phyloP scores from a whole-genome alignment of 2,113 vertebrate genomes.

The Gorsachius goisagi region DNA sequence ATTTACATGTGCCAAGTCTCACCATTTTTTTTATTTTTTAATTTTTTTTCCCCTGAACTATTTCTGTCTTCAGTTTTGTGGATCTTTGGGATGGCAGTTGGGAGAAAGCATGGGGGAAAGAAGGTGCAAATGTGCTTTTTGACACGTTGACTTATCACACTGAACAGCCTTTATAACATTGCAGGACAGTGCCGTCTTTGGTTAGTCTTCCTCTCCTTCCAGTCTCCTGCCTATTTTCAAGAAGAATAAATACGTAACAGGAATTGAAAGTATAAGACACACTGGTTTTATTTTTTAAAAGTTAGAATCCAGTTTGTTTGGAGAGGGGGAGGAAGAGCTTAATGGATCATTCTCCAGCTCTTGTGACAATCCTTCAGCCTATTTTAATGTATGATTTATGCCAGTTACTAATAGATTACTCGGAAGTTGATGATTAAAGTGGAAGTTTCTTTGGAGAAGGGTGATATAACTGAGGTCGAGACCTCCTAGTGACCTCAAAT shows the following conservation, averaged over 20 bases:
- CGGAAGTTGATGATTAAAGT: constrained; percentile 63
- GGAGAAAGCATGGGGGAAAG: neutral
- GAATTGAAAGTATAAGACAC: neutral
- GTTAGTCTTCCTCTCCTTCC: neutral
- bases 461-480: constrained; percentile 61
- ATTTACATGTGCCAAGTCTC: constrained; percentile 76
- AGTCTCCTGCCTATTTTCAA: neutral
- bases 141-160: neutral
- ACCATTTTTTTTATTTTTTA: neutral
- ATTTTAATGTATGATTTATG: constrained; percentile 39
- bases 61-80: constrained; percentile 16
- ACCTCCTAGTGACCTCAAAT: constrained; percentile 57
- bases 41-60: neutral
- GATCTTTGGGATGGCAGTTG: neutral
- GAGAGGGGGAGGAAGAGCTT: neutral
- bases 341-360: neutral
- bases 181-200: neutral
- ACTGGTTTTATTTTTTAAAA: neutral
- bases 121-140: neutral
- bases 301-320: neutral
- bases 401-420: constrained; percentile 45
- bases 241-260: neutral
- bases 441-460: constrained; percentile 47
- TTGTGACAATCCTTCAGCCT: neutral
- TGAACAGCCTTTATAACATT: neutral